A percentile compares a stretch with the other conserved stretches of the same genome.
These are phyloP conservation scores for Acanthornis magna DNA, from an alignment of 2,797 vertebrate genomes.

Conservation along the genomic window DNA sequence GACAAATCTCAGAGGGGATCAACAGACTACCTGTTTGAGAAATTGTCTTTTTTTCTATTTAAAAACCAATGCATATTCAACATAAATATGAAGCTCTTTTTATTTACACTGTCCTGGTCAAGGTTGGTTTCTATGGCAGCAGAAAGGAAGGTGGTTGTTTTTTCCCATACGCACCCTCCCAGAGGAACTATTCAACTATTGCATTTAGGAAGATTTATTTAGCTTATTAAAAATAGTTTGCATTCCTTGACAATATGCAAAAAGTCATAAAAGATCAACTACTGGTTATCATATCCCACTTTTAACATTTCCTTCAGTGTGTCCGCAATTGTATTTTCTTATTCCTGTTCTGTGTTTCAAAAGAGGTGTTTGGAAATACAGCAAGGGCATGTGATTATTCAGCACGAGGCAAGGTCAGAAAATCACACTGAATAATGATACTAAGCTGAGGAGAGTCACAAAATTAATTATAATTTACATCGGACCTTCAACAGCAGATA, in stretches of 20 bases:
- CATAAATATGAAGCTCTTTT: conserved; percentile 49
- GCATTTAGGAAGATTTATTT: conserved; percentile 52
- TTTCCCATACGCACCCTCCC: background rate
- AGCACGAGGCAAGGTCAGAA: background rate
- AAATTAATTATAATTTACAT: conserved; percentile 45
- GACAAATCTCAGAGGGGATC: background rate
- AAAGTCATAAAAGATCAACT: background rate
- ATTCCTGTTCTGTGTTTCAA: background rate
- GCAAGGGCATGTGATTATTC: conserved; percentile 4
- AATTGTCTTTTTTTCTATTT: conserved; percentile 27
- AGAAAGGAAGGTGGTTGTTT: background rate
- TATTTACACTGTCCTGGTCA: conserved; percentile 45
- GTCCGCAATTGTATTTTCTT: conserved; percentile 6
- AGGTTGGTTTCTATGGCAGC: conserved; percentile 65
- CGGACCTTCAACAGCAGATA: conserved; percentile 13
- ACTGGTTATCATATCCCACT: background rate
- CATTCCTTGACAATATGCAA: conserved; percentile 25
- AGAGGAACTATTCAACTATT: conserved; percentile 36
- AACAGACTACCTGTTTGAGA: background rate
- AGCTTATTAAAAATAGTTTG: conserved; percentile 40
- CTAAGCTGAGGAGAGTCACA: background rate
- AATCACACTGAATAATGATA: conserved; percentile 39
- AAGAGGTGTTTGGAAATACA: background rate
- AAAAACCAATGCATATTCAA: conserved; percentile 25
- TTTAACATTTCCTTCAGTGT: background rate